A percentile compares a stretch with the other conserved stretches of the same genome.
Conservation (phyloP, 1,140 invertebrate genomes). For the Uloborus diversus region DNA sequence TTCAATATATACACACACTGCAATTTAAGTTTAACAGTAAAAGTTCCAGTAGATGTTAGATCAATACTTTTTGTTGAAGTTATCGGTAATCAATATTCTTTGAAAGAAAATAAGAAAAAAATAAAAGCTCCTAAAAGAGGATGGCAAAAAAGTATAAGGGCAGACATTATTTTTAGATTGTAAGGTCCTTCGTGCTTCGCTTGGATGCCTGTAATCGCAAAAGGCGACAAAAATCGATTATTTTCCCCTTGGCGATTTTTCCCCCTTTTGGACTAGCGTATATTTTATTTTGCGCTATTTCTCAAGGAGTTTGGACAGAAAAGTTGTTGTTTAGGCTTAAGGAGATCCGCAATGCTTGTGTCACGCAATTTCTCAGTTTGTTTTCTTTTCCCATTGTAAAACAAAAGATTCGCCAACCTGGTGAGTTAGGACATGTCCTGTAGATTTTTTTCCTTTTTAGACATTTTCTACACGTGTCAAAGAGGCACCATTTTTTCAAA, state of each 20-base stretch:
- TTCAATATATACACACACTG: too few relatives aligned
- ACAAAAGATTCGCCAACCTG: too few relatives aligned
- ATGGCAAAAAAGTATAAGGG: background rate
- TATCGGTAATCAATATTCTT: conserved; percentile 47
- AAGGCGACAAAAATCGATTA: conserved; percentile 51
- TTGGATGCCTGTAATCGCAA: conserved; percentile 28
- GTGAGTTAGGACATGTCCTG: too few relatives aligned
- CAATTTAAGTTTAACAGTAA: too few relatives aligned
- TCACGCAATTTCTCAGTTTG: conserved; percentile 19
- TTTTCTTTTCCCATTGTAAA: too few relatives aligned
- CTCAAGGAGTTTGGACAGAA: conserved; percentile 39
- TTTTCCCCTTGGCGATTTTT: conserved; percentile 24
- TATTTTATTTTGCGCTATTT: conserved; percentile 39
- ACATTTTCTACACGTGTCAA: too few relatives aligned
- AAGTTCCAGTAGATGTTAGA: conserved; percentile 25
- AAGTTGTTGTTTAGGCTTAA: conserved; percentile 32
- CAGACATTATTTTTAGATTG: conserved; percentile 50
- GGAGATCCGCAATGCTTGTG: conserved; percentile 14
- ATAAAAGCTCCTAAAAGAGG: conserved; percentile 3
- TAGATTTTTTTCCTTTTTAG: too few relatives aligned
- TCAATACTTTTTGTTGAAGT: conserved; percentile 39
- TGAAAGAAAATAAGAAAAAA: conserved; percentile 37
- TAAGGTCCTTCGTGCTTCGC: conserved; percentile 32
- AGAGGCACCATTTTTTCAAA: too few relatives aligned
- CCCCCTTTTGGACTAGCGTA: background rate